Conservation (phyloP, 2,888 invertebrate species). For the Synanthedon formicaeformis region DNA sequence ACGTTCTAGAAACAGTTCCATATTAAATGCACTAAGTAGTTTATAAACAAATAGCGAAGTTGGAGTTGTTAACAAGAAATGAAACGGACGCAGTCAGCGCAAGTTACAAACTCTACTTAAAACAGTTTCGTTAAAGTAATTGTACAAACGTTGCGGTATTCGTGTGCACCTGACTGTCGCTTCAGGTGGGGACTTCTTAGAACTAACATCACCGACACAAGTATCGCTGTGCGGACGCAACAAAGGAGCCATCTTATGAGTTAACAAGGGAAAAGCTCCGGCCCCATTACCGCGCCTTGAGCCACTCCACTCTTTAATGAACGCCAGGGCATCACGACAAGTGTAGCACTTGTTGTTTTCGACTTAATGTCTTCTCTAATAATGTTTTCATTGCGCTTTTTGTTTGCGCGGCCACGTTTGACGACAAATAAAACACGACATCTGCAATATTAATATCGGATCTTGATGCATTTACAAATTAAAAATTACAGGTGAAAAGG, state of each 20-base stretch:
- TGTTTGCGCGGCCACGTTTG: too few species aligned
- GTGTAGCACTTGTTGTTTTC: constrained; percentile 12
- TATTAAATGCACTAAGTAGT: too few species aligned
- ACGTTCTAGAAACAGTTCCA: too few species aligned
- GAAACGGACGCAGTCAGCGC: constrained; percentile 18
- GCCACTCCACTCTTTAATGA: constrained; percentile 27
- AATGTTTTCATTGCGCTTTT: constrained; percentile 4
- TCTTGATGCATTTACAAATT: too few species aligned
- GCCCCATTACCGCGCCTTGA: constrained; percentile 40
- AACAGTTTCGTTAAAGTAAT: constrained; percentile 50
- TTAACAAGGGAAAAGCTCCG: constrained; percentile 53
- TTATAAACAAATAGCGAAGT: constrained; percentile 17
- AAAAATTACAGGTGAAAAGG: too few species aligned
- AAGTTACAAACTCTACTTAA: constrained; percentile 38
- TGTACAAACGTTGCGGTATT: constrained; percentile 46
- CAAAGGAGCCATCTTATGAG: constrained; percentile 51
- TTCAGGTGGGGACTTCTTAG: constrained; percentile 29
- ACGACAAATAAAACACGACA: too few species aligned
- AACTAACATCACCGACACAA: constrained; percentile 25
- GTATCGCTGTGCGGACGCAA: constrained; percentile 22
- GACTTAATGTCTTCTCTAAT: constrained; percentile 11
- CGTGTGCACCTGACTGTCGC: constrained; percentile 36
- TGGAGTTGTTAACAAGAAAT: constrained; percentile 24
- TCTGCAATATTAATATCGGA: too few species aligned
- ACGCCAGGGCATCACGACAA: constrained; percentile 20